Evolutionary conservation across 2,113 vertebrate species (phyloP).

Genomic region (Platichthys stellatus): DNA sequence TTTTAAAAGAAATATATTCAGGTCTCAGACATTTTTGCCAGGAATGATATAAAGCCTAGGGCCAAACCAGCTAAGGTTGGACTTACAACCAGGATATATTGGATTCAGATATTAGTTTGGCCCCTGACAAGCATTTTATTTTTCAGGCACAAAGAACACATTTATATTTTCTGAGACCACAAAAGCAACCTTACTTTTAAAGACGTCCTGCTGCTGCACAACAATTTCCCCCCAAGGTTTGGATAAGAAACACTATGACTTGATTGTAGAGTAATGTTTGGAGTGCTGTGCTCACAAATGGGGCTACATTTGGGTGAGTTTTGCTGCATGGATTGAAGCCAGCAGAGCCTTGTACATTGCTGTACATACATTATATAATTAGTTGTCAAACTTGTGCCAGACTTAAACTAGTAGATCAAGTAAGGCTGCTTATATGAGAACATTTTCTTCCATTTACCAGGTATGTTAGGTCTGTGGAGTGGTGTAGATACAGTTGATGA

Average conservation of each 20-base stretch:
- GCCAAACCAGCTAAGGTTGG: no score
- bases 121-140: background rate
- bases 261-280: background rate
- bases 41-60: no score
- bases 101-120: conserved; percentile 11
- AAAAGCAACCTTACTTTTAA: background rate
- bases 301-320: conserved; percentile 23
- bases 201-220: background rate
- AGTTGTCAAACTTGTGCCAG: background rate
- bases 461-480: conserved; percentile 21
- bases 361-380: conserved; percentile 21
- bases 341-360: conserved; percentile 11
- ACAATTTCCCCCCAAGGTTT: fast-evolving
- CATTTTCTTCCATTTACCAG: background rate
- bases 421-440: background rate
- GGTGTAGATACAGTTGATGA: conserved; percentile 60
- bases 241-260: background rate
- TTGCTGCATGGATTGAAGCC: conserved; percentile 14
- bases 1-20: no score
- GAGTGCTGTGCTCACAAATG: conserved; percentile 13
- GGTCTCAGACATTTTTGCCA: no score
- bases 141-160: fast-evolving
- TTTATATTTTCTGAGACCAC: background rate
- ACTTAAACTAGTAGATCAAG: background rate
- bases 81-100: background rate